A percentile compares a stretch with the other conserved stretches of the same genome.
phyloP scores from a whole-genome alignment of 2,797 vertebrate genomes.

The Ispidina picta region DNA sequence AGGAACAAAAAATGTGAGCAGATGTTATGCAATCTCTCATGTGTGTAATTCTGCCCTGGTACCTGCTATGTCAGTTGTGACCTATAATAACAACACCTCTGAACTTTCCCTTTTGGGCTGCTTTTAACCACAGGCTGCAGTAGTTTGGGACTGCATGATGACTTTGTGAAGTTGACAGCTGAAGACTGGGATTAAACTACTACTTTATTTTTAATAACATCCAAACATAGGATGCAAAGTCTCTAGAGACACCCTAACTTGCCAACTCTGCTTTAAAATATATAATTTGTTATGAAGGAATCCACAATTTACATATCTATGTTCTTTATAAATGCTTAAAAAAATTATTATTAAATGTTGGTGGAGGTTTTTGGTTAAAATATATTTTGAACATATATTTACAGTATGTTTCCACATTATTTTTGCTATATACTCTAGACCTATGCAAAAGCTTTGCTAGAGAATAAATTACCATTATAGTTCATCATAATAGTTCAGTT shows the following conservation, averaged over 20 bases:
- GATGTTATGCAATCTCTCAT: neutral
- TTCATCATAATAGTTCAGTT: neutral
- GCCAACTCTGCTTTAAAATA: neutral
- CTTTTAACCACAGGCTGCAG: neutral
- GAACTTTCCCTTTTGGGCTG: neutral
- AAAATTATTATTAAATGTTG: neutral
- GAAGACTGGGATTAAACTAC: neutral
- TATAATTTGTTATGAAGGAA: neutral
- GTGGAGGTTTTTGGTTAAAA: neutral
- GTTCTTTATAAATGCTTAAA: conserved; percentile 3
- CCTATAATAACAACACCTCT: neutral
- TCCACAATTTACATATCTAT: neutral
- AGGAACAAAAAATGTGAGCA: neutral
- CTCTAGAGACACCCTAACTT: neutral
- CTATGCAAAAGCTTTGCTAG: neutral
- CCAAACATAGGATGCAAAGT: neutral
- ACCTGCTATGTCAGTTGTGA: neutral
- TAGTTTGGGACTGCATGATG: neutral
- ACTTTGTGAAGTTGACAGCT: neutral
- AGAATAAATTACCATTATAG: neutral
- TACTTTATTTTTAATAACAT: conserved; percentile 1
- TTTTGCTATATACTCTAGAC: neutral
- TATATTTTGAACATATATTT: conserved; percentile 30
- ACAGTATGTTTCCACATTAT: neutral
- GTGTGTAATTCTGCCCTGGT: neutral